phyloP scores from a whole-genome alignment of 53 echinoderm and acorn worm genomes.

The Hippasteria phrygiana region DNA sequence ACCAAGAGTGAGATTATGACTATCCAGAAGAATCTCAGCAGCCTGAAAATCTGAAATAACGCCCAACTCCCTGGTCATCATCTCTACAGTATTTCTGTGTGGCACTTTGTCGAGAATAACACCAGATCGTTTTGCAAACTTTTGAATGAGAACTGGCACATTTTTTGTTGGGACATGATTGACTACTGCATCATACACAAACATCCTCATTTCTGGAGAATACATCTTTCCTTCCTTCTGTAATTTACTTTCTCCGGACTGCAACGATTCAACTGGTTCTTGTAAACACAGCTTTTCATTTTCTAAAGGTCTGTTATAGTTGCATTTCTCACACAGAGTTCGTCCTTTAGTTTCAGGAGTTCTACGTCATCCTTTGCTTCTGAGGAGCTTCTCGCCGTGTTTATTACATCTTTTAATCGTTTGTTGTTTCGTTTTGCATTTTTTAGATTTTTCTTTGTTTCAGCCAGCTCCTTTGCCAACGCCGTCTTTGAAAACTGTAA shows the following conservation, averaged over 20 bases:
- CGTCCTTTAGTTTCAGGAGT: too few species aligned
- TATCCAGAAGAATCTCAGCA: constrained; percentile 19
- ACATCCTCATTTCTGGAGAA: constrained; percentile 11
- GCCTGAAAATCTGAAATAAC: constrained; percentile 33
- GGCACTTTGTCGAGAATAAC: constrained; percentile 4
- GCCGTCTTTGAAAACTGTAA: too few species aligned
- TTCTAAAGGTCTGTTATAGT: neutral
- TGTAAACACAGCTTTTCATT: neutral
- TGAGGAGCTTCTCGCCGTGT: too few species aligned
- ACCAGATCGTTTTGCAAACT: constrained; percentile 26
- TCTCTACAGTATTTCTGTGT: constrained; percentile 56
- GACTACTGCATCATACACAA: constrained; percentile 64
- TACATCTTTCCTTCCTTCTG: constrained; percentile 30
- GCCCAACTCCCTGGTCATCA: constrained; percentile 62
- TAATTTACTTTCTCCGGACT: neutral
- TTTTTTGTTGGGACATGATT: constrained; percentile 65
- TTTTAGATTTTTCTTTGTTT: too few species aligned
- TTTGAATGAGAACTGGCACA: constrained; percentile 1
- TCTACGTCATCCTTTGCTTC: too few species aligned
- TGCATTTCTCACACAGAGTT: too few species aligned
- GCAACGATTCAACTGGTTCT: neutral
- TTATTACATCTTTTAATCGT: too few species aligned
- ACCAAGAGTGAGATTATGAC: constrained; percentile 41
- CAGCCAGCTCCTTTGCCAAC: too few species aligned
- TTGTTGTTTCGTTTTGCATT: too few species aligned